phyloP scores from a whole-genome alignment of 2,797 vertebrate species.

The Gouania willdenowi region DNA sequence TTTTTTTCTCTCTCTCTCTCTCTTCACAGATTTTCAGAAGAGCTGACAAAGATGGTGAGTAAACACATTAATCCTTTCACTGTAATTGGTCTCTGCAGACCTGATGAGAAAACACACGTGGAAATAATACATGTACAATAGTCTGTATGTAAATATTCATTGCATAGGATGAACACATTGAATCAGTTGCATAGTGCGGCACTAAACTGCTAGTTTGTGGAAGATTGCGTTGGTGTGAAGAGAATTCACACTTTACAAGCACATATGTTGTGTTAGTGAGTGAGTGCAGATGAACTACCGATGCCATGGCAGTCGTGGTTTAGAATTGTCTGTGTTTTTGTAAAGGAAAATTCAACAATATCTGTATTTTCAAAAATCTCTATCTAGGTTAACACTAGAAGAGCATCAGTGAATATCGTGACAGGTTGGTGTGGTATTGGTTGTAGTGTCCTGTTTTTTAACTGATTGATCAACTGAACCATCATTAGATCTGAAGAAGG shows the following conservation, averaged over 20 bases:
- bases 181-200: no score
- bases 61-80: background rate
- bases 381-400: no score
- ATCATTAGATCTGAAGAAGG: no score
- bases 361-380: no score
- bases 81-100: background rate
- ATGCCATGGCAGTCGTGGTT: background rate
- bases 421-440: no score
- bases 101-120: background rate
- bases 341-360: no score
- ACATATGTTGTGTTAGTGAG: background rate
- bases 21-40: constrained; percentile 71
- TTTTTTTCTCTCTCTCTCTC: constrained; percentile 22
- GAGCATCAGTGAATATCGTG: no score
- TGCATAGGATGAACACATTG: no score
- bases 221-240: background rate
- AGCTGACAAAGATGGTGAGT: constrained; percentile 74
- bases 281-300: background rate
- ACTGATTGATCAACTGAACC: no score
- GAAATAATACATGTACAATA: background rate
- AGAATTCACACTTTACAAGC: background rate
- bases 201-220: background rate
- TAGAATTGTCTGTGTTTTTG: no score
- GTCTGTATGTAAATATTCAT: background rate
- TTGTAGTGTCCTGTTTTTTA: no score